These are phyloP conservation scores for Cheilosia urbana DNA, from an alignment of 2,888 invertebrate genomes.

Conservation along the genomic window DNA sequence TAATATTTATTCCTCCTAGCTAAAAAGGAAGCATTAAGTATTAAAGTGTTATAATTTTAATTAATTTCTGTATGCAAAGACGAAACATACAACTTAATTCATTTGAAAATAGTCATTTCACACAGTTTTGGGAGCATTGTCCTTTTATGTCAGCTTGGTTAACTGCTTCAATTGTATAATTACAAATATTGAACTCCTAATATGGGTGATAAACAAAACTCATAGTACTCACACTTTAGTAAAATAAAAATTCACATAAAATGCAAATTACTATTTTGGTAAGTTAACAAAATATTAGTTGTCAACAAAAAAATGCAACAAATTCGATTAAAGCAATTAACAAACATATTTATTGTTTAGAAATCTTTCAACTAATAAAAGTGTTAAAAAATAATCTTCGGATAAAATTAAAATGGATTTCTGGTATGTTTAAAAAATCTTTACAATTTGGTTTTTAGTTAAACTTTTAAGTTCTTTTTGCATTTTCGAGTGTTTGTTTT, in stretches of 20 bases:
- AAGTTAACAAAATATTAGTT: slow-evolving; percentile 37
- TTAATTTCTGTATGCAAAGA: not conserved
- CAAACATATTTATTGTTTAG: slow-evolving; percentile 38
- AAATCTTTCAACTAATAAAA: slow-evolving; percentile 30
- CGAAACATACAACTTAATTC: not conserved
- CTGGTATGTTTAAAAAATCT: slow-evolving; percentile 51
- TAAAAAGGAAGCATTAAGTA: too few relatives aligned
- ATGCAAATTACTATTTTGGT: slow-evolving; percentile 39
- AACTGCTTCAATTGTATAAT: slow-evolving; percentile 1
- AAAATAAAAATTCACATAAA: slow-evolving; percentile 29
- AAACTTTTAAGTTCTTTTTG: slow-evolving; percentile 25
- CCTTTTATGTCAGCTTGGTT: slow-evolving; percentile 13
- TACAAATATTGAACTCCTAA: slow-evolving; percentile 4
- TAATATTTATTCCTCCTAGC: too few relatives aligned
- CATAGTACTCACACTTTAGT: slow-evolving; percentile 23
- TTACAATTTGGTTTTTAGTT: slow-evolving; percentile 29
- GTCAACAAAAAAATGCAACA: slow-evolving; percentile 57
- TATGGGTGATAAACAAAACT: slow-evolving; percentile 39
- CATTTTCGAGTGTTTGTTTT: slow-evolving; percentile 42
- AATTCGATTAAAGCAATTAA: slow-evolving; percentile 49
- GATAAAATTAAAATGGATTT: slow-evolving; percentile 32
- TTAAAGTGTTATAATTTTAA: not conserved
- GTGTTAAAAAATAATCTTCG: slow-evolving; percentile 20
- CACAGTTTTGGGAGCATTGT: slow-evolving; percentile 13
- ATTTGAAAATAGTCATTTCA: not conserved